Conservation (phyloP, 35 echinoderm and acorn worm species). For the Apostichopus japonicus region DNA sequence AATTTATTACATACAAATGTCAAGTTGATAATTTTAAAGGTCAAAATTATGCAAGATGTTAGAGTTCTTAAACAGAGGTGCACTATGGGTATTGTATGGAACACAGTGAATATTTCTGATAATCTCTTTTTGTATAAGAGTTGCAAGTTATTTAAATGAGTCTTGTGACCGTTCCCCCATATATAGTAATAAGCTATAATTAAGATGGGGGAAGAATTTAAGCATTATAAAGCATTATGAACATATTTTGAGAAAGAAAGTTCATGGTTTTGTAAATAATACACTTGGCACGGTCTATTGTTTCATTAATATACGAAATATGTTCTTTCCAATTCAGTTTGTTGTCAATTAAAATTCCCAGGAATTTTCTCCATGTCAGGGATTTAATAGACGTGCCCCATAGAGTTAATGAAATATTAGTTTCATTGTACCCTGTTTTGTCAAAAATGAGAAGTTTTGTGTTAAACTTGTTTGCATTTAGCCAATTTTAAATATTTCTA, state of each 20-base stretch:
- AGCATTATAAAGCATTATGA: constrained; percentile 20
- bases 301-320: not conserved
- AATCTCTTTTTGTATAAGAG: not conserved
- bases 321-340: not conserved
- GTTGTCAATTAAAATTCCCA: constrained; percentile 14
- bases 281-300: not conserved
- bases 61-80: not conserved
- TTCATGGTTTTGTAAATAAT: not conserved
- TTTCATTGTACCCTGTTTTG: not conserved
- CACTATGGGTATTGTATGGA: too few species aligned
- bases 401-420: not conserved
- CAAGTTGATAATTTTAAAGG: not conserved
- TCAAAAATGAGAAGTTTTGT: not conserved
- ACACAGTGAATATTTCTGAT: constrained; percentile 13
- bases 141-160: not conserved
- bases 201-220: not conserved
- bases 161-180: not conserved
- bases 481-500: not conserved
- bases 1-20: not conserved
- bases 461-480: not conserved
- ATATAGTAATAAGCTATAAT: not conserved
- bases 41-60: not conserved
- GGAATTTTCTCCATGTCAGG: not conserved
- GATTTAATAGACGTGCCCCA: not conserved
- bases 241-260: not conserved